Evolutionary conservation across 2,113 vertebrate species (phyloP), one percentile per base, ranked within the genome.

Genomic region (Pimephales promelas): DNA sequence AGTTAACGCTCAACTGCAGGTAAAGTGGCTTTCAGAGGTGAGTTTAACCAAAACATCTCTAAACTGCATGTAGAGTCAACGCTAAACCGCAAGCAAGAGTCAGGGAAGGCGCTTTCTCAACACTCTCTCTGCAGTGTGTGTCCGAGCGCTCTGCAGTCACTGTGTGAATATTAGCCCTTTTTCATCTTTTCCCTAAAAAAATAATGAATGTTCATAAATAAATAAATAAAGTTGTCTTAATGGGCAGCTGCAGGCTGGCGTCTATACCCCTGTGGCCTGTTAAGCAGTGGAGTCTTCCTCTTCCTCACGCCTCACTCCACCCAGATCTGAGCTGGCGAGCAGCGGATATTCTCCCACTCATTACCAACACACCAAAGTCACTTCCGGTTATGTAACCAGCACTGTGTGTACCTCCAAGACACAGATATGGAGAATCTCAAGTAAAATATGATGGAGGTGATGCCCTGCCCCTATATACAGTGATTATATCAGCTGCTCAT

Each of bases 191-290:
- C 82, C 45, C 20, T 47, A 28, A 71, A 75, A 82, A 87, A 79
- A 87, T 84, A 82, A 85, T 84, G 83, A 87, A 87, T 52, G 47
- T 43, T 54, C 24, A 66, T 52, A 84, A 82, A 84, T 68, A 84
- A 82, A 84, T 61, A 82, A 85, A 85, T 56, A 62, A 80, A 80
- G 82, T 6, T 3, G 26, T 47, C 36, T 79, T 87, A 85, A 85
- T 87, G 83, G 79, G 57, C 56, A 54, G 77, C 56, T 74, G 68
- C 76, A 85, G 56, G 72, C 79, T 66, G 56, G 56, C 79, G 59
- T 68, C 5, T 70, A 68, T 83, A 74, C 86, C 83, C 86, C 26
- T 4, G 28, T 85, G 83, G 83, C 86, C 85, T 84, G 77, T 87
- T 87, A 87, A 78, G 74, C 56, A 20, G 28, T 7, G 16, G 79